These are phyloP conservation scores for Tachystola acroxantha DNA, from an alignment of 2,888 invertebrate species.

Conservation along the genomic window DNA sequence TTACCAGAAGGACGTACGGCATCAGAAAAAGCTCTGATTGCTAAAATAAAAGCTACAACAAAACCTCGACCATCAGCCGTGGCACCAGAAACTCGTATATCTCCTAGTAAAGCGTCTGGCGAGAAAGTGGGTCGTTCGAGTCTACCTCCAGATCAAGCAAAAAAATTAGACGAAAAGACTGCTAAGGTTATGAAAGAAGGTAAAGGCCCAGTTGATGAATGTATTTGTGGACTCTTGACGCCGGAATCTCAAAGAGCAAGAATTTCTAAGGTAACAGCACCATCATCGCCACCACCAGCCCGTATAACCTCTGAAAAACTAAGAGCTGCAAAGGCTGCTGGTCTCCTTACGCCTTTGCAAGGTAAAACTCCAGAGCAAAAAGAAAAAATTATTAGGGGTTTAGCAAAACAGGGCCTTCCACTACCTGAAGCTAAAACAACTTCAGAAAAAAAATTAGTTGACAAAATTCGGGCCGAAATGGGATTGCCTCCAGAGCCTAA, in stretches of 20 bases:
- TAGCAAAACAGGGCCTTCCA: constrained; percentile 11
- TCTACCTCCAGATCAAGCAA: constrained; percentile 12
- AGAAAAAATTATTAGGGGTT: constrained; percentile 13
- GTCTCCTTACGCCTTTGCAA: background rate
- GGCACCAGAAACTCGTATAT: background rate
- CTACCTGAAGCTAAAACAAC: constrained; percentile 28
- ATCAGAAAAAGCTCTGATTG: constrained; percentile 16
- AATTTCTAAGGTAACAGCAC: constrained; percentile 7
- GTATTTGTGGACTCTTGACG: constrained; percentile 29
- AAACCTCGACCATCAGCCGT: background rate
- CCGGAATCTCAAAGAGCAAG: constrained; percentile 16
- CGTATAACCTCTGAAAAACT: background rate
- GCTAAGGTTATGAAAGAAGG: constrained; percentile 28
- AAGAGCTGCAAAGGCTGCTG: constrained; percentile 17
- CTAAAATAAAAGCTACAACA: constrained; percentile 2
- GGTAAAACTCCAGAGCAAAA: constrained; percentile 18
- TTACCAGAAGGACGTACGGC: constrained; percentile 9
- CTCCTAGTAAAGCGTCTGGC: constrained; percentile 14
- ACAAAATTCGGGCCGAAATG: constrained; percentile 18
- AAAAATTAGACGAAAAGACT: constrained; percentile 22
- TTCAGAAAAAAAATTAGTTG: constrained; percentile 33
- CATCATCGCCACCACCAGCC: constrained; percentile 1
- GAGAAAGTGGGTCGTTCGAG: constrained; percentile 2
- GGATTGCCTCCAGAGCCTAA: constrained; percentile 23
- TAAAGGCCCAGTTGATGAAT: constrained; percentile 29